Percentiles rank a stretch among this genome's conserved stretches.
phyloP scores from a whole-genome alignment of 2,113 vertebrate genomes.

The Bettongia penicillata region DNA sequence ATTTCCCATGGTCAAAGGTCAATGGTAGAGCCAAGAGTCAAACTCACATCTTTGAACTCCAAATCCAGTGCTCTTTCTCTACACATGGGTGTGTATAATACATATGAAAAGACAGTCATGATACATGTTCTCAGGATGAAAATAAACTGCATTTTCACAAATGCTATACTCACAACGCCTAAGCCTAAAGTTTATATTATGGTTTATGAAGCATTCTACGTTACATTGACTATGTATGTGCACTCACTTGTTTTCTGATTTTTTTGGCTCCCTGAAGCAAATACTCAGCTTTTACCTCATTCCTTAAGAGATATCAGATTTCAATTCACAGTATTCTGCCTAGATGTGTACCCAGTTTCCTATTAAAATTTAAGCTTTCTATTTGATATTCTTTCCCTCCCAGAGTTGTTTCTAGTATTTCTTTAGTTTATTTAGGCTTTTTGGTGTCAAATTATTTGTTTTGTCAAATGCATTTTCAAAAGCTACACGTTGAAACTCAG shows the following conservation, averaged over 20 bases:
- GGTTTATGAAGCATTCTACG: slow-evolving; percentile 60
- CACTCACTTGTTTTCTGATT: slow-evolving; percentile 74
- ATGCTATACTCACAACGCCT: slow-evolving; percentile 36
- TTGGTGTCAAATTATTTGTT: neutral
- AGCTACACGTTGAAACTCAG: slow-evolving; percentile 49
- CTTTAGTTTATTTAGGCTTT: slow-evolving; percentile 61
- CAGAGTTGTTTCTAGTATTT: slow-evolving; percentile 44
- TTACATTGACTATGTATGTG: slow-evolving; percentile 60
- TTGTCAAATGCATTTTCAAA: slow-evolving; percentile 58
- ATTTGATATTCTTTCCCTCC: slow-evolving; percentile 66
- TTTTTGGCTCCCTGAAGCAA: slow-evolving; percentile 75
- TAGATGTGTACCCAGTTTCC: slow-evolving; percentile 53
- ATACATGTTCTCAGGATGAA: neutral
- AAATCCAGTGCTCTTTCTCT: neutral
- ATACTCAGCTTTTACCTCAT: slow-evolving; percentile 78
- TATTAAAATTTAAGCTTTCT: slow-evolving; percentile 76
- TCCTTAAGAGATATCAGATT: slow-evolving; percentile 79
- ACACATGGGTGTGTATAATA: neutral
- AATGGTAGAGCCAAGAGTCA: neutral
- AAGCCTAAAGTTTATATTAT: neutral
- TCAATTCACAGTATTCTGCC: slow-evolving; percentile 64
- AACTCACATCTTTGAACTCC: neutral
- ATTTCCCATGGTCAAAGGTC: neutral
- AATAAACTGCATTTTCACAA: slow-evolving; percentile 30
- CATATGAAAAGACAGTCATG: neutral